Evolutionary conservation across 2,888 invertebrate genomes (phyloP).

Genomic region (Caenorhabditis uteleia): DNA sequence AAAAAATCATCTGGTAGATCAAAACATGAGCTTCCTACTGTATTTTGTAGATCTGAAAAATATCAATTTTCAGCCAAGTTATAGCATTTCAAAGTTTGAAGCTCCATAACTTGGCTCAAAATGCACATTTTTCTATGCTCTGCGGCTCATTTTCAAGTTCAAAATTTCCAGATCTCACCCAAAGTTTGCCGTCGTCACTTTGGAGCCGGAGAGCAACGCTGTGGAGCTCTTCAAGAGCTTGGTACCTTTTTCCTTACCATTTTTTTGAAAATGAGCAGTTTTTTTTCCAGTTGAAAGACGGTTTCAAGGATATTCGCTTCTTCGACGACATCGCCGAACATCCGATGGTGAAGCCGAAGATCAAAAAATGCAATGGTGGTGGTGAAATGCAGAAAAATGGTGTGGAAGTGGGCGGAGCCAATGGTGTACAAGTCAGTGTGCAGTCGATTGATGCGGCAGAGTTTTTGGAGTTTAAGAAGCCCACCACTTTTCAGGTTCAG

Average conservation of each 20-base stretch:
- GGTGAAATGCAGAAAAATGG: neutral
- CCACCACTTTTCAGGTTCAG: conserved; percentile 5
- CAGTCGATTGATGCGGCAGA: neutral
- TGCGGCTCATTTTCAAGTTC: no score
- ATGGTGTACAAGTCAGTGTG: neutral
- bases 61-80: no score
- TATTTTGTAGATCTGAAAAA: no score
- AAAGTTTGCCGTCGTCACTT: conserved; percentile 21
- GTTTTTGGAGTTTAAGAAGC: neutral
- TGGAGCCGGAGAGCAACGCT: conserved; percentile 9
- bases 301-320: conserved; percentile 4
- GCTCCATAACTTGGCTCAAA: no score
- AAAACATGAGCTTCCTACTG: no score
- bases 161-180: conserved; percentile 22
- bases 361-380: neutral
- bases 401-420: neutral
- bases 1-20: no score
- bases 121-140: no score
- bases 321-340: conserved; percentile 9
- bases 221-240: conserved; percentile 15
- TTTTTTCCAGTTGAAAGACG: conserved; percentile 2
- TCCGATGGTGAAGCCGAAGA: conserved; percentile 3
- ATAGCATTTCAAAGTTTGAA: no score
- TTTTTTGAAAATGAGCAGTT: neutral
- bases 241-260: conserved; percentile 1